Conservation (phyloP, 2,113 vertebrate genomes). For the Anolis carolinensis region DNA sequence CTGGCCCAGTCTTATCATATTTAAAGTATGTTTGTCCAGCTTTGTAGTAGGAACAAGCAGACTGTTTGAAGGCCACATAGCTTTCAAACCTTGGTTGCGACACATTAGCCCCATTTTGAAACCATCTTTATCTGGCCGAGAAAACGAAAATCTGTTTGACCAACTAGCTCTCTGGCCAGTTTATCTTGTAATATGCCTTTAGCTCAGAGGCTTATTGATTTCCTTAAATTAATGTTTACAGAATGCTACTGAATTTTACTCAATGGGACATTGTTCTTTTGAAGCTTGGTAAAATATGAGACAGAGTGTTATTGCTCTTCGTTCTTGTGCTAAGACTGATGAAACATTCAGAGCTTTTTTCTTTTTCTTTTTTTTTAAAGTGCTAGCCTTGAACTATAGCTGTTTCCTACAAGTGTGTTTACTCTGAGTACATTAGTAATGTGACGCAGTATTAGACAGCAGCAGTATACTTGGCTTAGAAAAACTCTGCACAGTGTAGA, state of each 20-base stretch:
- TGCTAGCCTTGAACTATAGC: conserved; percentile 76
- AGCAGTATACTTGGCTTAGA: conserved; percentile 43
- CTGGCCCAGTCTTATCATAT: conserved; percentile 80
- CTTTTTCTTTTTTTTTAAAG: conserved; percentile 53
- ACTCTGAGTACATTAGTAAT: conserved; percentile 73
- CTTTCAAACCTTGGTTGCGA: conserved; percentile 89
- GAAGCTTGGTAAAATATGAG: conserved; percentile 79
- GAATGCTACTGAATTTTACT: conserved; percentile 84
- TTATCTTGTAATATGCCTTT: conserved; percentile 89
- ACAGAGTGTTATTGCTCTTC: conserved; percentile 75
- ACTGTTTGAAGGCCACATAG: conserved; percentile 86
- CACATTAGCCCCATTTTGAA: conserved; percentile 85
- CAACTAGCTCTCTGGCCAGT: conserved; percentile 85
- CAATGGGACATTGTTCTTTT: conserved; percentile 85
- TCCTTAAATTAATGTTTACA: conserved; percentile 89
- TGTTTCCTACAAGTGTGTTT: conserved; percentile 77
- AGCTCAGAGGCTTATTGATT: conserved; percentile 87
- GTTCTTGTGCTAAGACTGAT: conserved; percentile 77
- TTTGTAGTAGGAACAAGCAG: conserved; percentile 79
- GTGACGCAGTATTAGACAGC: conserved; percentile 63
- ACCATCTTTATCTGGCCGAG: conserved; percentile 87
- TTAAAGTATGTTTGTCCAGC: conserved; percentile 86
- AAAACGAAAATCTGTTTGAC: conserved; percentile 90
- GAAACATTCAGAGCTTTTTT: conserved; percentile 64
- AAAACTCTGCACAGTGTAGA: conserved; percentile 42